Base-by-base conservation (phyloP, 2,888 invertebrate genomes). In the Gonocerus acuteangulatus region DNA sequence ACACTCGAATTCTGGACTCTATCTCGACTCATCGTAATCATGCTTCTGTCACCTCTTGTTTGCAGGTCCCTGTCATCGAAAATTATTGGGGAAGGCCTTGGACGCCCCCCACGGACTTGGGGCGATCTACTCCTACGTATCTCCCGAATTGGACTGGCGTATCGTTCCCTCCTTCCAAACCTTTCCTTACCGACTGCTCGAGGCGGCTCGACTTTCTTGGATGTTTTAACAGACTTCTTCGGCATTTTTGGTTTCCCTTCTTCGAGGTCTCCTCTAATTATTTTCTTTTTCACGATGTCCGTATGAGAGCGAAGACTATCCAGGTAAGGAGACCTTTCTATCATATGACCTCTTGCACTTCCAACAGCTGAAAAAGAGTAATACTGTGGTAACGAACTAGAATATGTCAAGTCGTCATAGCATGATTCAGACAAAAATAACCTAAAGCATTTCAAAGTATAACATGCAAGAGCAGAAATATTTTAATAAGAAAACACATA, bases 271-370 rank as follows among this genome's bases (percentile, higher is more conserved):
- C 39, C 39, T 23, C 22, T 22, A 22, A 22, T 45, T 7, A 23
- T 9, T n/a, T 49, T 57, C 27, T 54, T 58, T 2, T 42, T 21
- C 7, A 52, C 21, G 15, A 6, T 13, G 15, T 3, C 32, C 7
- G 44, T 39, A 44, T 61, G 54, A 2, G 19, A 22, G 18, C 44
- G 45, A 60, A 81, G 66, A 67, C 77, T 75, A 13, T 75, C 71
- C 60, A 79, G 68, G 70, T 84, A 86, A 64, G 78, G 78, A 1
- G 73, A 68, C 9, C 86, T 78, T 72, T 86, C 85, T 32, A 87
- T 83, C 63, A 76, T 69, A 70, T 87, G 82, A 0, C 86, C 86
- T 7, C 86, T 81, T 2, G 85, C 85, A 18, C 71, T 73, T 70
- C 80, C 78, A 69, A 87, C 85, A 67, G 72, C 86, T 86, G 73